These are phyloP conservation scores for Lasioglossum zephyrum DNA, from an alignment of 2,888 invertebrate genomes.

Conservation along the genomic window DNA sequence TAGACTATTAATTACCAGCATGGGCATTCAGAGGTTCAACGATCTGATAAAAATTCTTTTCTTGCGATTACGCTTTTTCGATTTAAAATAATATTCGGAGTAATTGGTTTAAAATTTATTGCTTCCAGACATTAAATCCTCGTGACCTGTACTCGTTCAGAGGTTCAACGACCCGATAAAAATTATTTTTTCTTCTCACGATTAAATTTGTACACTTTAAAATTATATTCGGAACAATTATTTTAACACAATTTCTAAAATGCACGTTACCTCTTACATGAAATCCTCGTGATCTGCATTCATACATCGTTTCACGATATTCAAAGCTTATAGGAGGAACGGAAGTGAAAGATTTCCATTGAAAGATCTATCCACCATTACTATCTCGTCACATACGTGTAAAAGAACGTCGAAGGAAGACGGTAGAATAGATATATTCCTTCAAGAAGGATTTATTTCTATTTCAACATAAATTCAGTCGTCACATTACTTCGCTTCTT, in stretches of 20 bases:
- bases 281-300: neutral
- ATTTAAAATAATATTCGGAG: too few species aligned
- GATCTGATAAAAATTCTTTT: neutral
- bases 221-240: too few species aligned
- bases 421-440: neutral
- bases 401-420: neutral
- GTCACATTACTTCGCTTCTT: neutral
- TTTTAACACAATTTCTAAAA: neutral
- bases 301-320: neutral
- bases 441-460: neutral
- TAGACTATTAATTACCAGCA: too few species aligned
- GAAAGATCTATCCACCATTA: neutral
- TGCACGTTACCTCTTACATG: neutral
- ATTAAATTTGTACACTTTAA: too few species aligned
- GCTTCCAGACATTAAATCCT: too few species aligned
- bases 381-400: neutral
- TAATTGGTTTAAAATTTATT: too few species aligned
- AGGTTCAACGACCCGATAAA: too few species aligned
- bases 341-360: neutral
- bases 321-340: neutral
- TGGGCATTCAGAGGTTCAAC: too few species aligned
- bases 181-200: neutral
- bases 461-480: neutral
- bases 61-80: too few species aligned
- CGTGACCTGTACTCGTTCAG: too few species aligned